Conservation (phyloP, 2,113 vertebrate species). For the Etheostoma spectabile region DNA sequence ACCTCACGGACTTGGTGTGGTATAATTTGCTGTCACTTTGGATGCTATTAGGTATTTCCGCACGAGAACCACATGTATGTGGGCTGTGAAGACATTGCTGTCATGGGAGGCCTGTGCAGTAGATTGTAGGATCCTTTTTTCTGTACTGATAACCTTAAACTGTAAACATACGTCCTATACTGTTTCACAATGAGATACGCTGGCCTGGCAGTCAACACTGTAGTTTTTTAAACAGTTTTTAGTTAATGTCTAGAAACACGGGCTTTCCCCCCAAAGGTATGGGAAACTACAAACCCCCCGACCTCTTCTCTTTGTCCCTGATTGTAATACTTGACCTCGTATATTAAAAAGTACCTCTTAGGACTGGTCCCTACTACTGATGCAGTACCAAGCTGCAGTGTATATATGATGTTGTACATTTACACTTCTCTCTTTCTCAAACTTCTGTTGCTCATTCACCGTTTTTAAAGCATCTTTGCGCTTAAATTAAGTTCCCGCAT, state of each 20-base stretch:
- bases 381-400: constrained; percentile 94
- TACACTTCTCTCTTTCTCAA: constrained; percentile 87
- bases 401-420: constrained; percentile 99
- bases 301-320: constrained; percentile 99
- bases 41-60: constrained; percentile 88
- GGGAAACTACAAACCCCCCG: constrained; percentile 99
- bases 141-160: constrained; percentile 98
- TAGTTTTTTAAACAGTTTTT: constrained; percentile 99
- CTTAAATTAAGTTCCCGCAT: constrained; percentile 74
- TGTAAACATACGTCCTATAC: constrained; percentile 99
- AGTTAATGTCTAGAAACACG: constrained; percentile 91
- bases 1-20: constrained; percentile 92
- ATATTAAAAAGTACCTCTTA: constrained; percentile 94
- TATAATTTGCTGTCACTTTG: constrained; percentile 90
- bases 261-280: constrained; percentile 98
- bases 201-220: constrained; percentile 98
- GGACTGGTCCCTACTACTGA: constrained; percentile 99
- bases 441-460: constrained; percentile 85
- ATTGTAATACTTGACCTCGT: constrained; percentile 99
- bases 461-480: constrained; percentile 83
- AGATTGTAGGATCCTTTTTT: constrained; percentile 97
- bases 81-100: constrained; percentile 91
- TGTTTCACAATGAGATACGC: constrained; percentile 96
- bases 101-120: constrained; percentile 95
- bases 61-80: constrained; percentile 92